Conservation (phyloP, 2,797 vertebrate genomes). For the Notoglanidium macrostoma region DNA sequence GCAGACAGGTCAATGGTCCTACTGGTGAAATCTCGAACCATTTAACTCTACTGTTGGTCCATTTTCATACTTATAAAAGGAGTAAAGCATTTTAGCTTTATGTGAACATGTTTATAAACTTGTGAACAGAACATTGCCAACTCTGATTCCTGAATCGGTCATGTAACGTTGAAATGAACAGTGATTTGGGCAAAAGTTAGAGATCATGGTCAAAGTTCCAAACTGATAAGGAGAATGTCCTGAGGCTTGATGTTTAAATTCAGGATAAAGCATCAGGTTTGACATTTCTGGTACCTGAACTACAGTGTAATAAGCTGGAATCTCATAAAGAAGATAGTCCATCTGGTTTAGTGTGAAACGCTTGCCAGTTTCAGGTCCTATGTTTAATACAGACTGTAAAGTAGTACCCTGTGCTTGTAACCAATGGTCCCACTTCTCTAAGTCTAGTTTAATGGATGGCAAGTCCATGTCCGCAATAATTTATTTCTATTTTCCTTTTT, state of each 20-base stretch:
- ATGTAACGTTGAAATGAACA: background rate
- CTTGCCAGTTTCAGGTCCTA: background rate
- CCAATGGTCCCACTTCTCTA: background rate
- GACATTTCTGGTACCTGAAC: background rate
- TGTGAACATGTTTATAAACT: background rate
- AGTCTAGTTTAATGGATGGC: background rate
- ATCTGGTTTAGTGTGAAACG: background rate
- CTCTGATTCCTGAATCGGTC: background rate
- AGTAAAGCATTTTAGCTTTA: background rate
- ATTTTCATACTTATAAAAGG: background rate
- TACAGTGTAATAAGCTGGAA: background rate
- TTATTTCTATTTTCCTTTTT: background rate
- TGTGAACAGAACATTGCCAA: background rate
- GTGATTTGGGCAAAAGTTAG: background rate
- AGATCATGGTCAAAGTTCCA: background rate
- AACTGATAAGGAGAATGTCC: background rate
- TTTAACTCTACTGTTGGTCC: background rate
- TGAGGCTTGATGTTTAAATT: background rate
- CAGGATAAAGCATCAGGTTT: background rate
- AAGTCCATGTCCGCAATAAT: background rate
- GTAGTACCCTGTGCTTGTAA: background rate
- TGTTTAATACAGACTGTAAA: background rate
- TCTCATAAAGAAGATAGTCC: background rate
- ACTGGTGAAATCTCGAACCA: slow-evolving; percentile 1
- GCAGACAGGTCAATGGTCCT: slow-evolving; percentile 17